Evolutionary conservation across 2,888 invertebrate species (phyloP).

Genomic region (Tipula helvola): DNA sequence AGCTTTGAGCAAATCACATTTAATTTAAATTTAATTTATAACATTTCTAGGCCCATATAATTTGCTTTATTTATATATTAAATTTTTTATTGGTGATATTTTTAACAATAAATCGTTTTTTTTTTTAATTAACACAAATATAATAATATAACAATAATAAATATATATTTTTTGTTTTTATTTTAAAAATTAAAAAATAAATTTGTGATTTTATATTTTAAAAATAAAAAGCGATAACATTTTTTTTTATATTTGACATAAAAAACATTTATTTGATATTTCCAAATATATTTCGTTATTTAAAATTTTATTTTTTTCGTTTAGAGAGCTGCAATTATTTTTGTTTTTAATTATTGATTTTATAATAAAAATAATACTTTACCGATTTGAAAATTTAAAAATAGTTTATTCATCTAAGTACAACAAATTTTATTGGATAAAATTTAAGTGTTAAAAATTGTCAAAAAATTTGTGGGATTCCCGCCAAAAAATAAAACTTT

Average conservation of each 20-base stretch:
- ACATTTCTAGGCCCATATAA: not conserved
- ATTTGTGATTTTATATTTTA: not conserved
- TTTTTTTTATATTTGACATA: not conserved
- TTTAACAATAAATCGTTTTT: not conserved
- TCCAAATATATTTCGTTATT: not conserved
- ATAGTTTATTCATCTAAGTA: not conserved
- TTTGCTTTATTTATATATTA: not conserved
- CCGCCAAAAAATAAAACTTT: not conserved
- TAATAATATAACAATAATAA: not conserved
- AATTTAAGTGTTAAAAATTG: not conserved
- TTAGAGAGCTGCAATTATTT: not conserved
- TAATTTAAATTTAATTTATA: not conserved
- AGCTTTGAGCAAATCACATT: conserved; percentile 11
- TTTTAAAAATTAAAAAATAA: not conserved
- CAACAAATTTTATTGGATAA: not conserved
- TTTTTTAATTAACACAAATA: not conserved
- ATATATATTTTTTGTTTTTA: not conserved
- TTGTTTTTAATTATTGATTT: not conserved
- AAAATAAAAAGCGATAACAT: not conserved
- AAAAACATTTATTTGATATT: not conserved
- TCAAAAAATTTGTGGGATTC: not conserved
- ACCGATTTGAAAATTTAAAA: not conserved
- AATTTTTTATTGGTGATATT: not conserved
- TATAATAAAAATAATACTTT: not conserved
- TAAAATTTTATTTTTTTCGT: not conserved